Conservation (phyloP, 2,888 invertebrate species). For the Hydrotaea cyrtoneurina region DNA sequence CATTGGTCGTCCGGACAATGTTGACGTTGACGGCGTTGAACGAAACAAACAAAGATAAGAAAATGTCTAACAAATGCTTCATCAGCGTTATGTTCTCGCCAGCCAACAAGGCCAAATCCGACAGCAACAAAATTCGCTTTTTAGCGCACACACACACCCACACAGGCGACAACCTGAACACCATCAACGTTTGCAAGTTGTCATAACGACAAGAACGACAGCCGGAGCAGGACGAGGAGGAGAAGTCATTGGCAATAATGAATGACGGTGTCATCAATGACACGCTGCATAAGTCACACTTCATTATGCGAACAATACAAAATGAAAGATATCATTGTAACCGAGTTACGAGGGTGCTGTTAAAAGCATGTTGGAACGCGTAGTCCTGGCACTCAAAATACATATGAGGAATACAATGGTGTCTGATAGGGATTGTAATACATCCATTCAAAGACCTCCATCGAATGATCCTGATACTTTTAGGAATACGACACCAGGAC, state of each 20-base stretch:
- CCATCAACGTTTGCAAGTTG: not conserved
- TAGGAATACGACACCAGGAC: too few relatives aligned
- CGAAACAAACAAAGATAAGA: slow-evolving; percentile 6
- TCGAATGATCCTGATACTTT: too few relatives aligned
- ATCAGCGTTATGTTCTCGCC: not conserved
- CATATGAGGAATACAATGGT: too few relatives aligned
- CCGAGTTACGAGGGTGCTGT: not conserved
- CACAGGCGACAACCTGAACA: not conserved
- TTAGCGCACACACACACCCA: too few relatives aligned
- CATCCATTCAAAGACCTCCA: too few relatives aligned
- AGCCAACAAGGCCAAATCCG: slow-evolving; percentile 13
- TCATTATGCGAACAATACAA: not conserved
- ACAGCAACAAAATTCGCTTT: too few relatives aligned
- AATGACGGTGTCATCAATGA: slow-evolving; percentile 73
- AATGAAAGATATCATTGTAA: not conserved
- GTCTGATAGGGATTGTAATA: too few relatives aligned
- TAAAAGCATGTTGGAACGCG: too few relatives aligned
- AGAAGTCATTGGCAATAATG: slow-evolving; percentile 4
- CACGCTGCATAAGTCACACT: slow-evolving; percentile 70
- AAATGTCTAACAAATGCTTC: not conserved
- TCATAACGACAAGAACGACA: slow-evolving; percentile 49
- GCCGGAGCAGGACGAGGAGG: slow-evolving; percentile 29
- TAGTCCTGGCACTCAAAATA: too few relatives aligned
- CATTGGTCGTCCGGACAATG: not conserved
- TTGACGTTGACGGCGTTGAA: not conserved